A percentile compares a stretch with the other conserved stretches of the same genome.
phyloP scores from a whole-genome alignment of 1,140 invertebrate genomes.

The Homarus americanus region DNA sequence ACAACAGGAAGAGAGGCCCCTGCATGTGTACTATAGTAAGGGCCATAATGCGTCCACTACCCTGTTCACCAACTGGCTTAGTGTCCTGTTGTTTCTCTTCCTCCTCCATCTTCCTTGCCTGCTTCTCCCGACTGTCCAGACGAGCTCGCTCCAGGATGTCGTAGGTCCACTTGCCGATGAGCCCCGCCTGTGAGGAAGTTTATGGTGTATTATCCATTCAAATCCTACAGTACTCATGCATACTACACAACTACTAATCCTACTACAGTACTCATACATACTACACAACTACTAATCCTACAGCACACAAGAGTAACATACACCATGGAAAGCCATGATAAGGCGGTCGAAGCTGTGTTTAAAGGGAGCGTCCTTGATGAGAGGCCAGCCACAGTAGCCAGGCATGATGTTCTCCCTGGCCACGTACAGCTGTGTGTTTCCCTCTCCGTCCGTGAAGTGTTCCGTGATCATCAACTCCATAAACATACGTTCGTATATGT shows the following conservation, averaged over 20 bases:
- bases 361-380: slow-evolving; percentile 27
- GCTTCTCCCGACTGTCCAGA: background rate
- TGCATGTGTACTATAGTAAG: slow-evolving; percentile 47
- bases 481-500: slow-evolving; percentile 27
- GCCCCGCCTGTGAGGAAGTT: slow-evolving; percentile 36
- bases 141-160: background rate
- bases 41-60: slow-evolving; percentile 1
- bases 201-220: too few species aligned
- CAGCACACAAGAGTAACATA: too few species aligned
- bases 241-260: too few species aligned
- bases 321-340: slow-evolving; percentile 31
- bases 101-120: background rate
- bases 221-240: too few species aligned
- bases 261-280: too few species aligned
- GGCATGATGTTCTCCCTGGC: slow-evolving; percentile 27
- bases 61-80: background rate
- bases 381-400: slow-evolving; percentile 30
- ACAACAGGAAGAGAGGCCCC: slow-evolving; percentile 34
- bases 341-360: slow-evolving; percentile 19
- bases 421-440: slow-evolving; percentile 22
- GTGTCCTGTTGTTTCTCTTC: background rate
- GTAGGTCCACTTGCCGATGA: slow-evolving; percentile 26
- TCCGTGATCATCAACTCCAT: slow-evolving; percentile 11
- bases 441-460: slow-evolving; percentile 19
- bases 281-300: too few species aligned